Evolutionary conservation across 2,888 invertebrate species (phyloP).

Genomic region (Megaustenia siamemsis): DNA sequence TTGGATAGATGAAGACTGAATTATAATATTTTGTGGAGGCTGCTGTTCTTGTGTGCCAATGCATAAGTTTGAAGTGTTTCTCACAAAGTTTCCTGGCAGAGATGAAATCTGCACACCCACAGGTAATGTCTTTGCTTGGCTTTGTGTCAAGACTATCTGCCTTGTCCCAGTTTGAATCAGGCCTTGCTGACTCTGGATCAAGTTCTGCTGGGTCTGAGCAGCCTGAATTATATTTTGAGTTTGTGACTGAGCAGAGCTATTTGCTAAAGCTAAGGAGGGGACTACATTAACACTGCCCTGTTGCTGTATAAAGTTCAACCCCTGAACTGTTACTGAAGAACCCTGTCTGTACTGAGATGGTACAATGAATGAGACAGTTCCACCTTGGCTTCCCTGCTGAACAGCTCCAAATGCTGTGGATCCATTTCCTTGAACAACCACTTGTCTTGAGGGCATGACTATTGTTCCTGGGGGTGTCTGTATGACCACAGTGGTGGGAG

Average conservation of each 20-base stretch:
- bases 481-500: slow-evolving; percentile 42
- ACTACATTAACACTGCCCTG: slow-evolving; percentile 38
- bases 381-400: slow-evolving; percentile 25
- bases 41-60: slow-evolving; percentile 26
- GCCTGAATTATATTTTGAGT: slow-evolving; percentile 18
- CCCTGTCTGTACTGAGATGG: slow-evolving; percentile 38
- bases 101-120: slow-evolving; percentile 41
- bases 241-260: slow-evolving; percentile 19
- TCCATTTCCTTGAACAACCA: slow-evolving; percentile 30
- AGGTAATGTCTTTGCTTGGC: slow-evolving; percentile 19
- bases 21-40: slow-evolving; percentile 34
- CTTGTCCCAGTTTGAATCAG: not conserved
- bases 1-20: slow-evolving; percentile 30
- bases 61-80: slow-evolving; percentile 33
- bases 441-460: slow-evolving; percentile 39
- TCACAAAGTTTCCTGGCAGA: slow-evolving; percentile 40
- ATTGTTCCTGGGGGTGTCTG: slow-evolving; percentile 39
- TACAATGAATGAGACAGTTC: slow-evolving; percentile 45
- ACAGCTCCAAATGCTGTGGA: not conserved
- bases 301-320: slow-evolving; percentile 21
- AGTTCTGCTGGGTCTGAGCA: slow-evolving; percentile 12
- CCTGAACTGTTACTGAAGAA: slow-evolving; percentile 33
- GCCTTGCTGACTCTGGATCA: slow-evolving; percentile 13
- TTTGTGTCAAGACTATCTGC: slow-evolving; percentile 31
- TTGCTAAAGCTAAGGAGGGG: slow-evolving; percentile 19